Percentiles rank a stretch among this genome's conserved stretches.
phyloP scores from a whole-genome alignment of 2,888 invertebrate genomes.

The Cheilosia urbana region DNA sequence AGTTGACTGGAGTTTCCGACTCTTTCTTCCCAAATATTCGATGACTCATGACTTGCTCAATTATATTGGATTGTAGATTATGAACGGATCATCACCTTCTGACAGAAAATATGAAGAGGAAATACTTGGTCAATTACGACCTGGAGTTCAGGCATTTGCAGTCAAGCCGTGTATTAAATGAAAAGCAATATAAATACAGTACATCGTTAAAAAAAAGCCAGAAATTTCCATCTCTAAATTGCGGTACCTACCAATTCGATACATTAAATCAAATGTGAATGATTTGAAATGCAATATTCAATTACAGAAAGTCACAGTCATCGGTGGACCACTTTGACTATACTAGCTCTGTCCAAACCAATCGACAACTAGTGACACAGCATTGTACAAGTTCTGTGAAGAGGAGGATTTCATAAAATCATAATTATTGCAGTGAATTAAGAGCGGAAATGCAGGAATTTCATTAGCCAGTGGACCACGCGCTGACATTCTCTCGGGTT shows the following conservation, averaged over 20 bases:
- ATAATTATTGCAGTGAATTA: slow-evolving; percentile 48
- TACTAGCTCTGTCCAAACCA: background rate
- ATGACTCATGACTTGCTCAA: no score
- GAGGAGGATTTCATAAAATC: slow-evolving; percentile 16
- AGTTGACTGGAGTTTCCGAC: no score
- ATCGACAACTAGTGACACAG: slow-evolving; percentile 42
- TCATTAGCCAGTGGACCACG: slow-evolving; percentile 24
- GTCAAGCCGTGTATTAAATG: no score
- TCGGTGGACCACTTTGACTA: background rate
- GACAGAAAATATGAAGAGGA: no score
- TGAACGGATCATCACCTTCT: no score
- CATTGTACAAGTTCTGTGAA: background rate
- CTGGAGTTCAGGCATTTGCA: no score
- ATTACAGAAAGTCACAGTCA: background rate
- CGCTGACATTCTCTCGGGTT: slow-evolving; percentile 23
- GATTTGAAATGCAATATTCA: slow-evolving; percentile 28
- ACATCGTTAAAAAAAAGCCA: background rate
- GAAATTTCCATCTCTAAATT: slow-evolving; percentile 1
- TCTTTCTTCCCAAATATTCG: no score
- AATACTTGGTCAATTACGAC: no score
- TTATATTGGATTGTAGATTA: no score
- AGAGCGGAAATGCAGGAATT: slow-evolving; percentile 43
- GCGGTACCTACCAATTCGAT: background rate
- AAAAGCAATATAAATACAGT: no score
- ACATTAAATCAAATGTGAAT: slow-evolving; percentile 33